Evolutionary conservation across 2,888 invertebrate species (phyloP).

Genomic region (Sphaeridia pumilis): DNA sequence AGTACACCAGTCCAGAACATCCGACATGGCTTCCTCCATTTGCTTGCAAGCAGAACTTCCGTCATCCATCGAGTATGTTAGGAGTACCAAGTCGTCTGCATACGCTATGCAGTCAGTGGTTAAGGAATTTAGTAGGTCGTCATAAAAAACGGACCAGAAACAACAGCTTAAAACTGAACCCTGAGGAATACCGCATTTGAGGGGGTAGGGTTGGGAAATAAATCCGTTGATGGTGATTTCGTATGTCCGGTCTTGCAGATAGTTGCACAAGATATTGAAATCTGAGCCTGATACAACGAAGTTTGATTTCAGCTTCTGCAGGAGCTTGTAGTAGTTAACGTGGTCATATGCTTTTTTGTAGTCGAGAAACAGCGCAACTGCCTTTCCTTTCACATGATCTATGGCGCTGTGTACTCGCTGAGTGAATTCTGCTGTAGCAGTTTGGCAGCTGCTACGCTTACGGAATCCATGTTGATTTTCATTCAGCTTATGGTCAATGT

Average conservation of each 20-base stretch:
- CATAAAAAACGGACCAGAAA: not conserved
- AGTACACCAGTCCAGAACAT: not conserved
- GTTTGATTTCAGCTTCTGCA: not conserved
- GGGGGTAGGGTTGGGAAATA: not conserved
- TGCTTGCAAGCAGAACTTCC: not conserved
- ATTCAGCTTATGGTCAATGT: not conserved
- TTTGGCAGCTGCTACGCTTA: not conserved
- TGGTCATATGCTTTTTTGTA: constrained; percentile 4
- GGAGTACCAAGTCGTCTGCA: not conserved
- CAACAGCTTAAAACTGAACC: not conserved
- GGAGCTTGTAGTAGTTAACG: not conserved
- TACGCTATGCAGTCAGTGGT: not conserved
- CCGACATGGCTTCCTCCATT: not conserved
- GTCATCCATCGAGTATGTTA: not conserved
- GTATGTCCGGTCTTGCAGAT: not conserved
- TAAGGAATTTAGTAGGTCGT: not conserved
- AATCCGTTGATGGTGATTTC: not conserved
- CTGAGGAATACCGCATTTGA: not conserved
- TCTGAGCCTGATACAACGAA: not conserved
- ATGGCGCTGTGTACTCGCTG: not conserved
- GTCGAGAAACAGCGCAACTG: constrained; percentile 1
- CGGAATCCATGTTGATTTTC: constrained; percentile 3
- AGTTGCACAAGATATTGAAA: not conserved
- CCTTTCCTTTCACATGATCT: not conserved
- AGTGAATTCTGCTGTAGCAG: not conserved